Base-by-base conservation (phyloP, 2,888 invertebrate species). In the Lordiphosa andalusiaca region DNA sequence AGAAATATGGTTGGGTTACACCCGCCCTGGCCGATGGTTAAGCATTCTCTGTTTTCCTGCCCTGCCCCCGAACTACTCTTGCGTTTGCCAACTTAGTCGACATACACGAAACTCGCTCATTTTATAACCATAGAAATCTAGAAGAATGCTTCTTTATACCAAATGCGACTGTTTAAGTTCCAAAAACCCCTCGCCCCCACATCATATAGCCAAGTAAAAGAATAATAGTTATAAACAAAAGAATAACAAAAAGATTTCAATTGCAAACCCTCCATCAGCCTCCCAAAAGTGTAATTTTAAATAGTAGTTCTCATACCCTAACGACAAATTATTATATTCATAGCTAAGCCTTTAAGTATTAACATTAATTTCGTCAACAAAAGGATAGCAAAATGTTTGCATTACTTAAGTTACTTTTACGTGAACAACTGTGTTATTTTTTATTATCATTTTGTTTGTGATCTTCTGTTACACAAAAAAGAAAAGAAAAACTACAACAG, bases 1-100 rank as follows among this genome's bases (percentile, higher is more conserved):
- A 96, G 87, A 96, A 96, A 87, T 96, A 96, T 87, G 96, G 96
- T 52, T 96, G 96, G 96, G 96, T 96, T 47, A 96, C 96, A 23
- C 96, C 96, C 23, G 93, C 95, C 12, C 91, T 96, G 65, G 93
- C 95, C 42, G 96, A 96, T 89, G 96, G 96, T 87, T 96, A 93
- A 93, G 75, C 3, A 35, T 23, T 39, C 7, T 23, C 5, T 2
- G 23, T 10, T 6, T 12, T 9, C 12, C 25, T 16, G 4, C 6
- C 19, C 36, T 30, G 16, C 37, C 13, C 38, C 35, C 12, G 25
- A 56, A 67, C 75, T 53, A 53, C 64, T 75, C 71, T 68, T 84
- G 59, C 62, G 77, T 85, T 77, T 85, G 84, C 77, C 83, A 77
- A 85, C 50, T 47, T 60, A 47, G 25, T 65, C 66, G 55, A 72